phyloP scores from a whole-genome alignment of 2,797 vertebrate genomes.

The Tokudaia muenninki region DNA sequence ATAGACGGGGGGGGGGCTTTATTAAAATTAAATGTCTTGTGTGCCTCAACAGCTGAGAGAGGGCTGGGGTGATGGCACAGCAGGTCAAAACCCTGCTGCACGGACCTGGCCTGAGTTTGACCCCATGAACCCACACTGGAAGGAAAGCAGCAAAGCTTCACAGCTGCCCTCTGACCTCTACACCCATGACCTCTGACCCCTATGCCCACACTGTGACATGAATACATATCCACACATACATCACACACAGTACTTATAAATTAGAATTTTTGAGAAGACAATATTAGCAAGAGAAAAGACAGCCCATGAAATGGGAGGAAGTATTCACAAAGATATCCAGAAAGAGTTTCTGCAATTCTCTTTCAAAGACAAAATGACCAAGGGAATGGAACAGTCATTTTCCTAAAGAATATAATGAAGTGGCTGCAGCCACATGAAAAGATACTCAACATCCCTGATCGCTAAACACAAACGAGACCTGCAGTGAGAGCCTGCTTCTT shows the following conservation, averaged over 20 bases:
- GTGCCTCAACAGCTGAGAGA: not conserved
- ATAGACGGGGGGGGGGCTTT: not conserved
- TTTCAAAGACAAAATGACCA: not conserved
- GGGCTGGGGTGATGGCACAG: no score
- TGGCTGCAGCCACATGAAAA: not conserved
- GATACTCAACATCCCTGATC: not conserved
- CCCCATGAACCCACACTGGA: not conserved
- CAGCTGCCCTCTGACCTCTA: not conserved
- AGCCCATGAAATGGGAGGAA: not conserved
- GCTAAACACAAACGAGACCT: not conserved
- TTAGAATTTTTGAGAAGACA: not conserved
- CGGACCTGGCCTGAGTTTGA: not conserved
- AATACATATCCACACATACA: no score
- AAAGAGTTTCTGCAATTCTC: not conserved
- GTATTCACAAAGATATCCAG: not conserved
- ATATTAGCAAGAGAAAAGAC: not conserved
- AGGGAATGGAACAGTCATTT: no score
- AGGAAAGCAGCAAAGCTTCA: no score
- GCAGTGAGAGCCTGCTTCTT: not conserved
- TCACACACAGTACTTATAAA: not conserved
- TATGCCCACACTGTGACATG: not conserved
- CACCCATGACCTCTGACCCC: not conserved
- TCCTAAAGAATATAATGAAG: not conserved
- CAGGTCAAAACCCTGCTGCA: not conserved
- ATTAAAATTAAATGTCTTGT: slow-evolving; percentile 45